Conservation (phyloP, 2,113 vertebrate species). For the Rhipidura dahli region DNA sequence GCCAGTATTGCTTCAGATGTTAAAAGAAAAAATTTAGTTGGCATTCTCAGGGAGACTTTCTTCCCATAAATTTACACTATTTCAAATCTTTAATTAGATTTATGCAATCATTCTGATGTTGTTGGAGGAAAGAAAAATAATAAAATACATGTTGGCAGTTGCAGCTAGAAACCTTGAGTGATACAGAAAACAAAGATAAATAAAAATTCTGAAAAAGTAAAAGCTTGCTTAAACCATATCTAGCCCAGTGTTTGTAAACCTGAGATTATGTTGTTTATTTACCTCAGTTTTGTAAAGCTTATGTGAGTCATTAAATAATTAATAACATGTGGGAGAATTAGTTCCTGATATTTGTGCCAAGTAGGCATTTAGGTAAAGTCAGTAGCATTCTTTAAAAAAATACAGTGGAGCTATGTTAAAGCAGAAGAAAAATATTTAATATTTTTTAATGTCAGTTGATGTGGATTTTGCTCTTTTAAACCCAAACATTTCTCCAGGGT, state of each 20-base stretch:
- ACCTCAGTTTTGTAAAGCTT: not conserved
- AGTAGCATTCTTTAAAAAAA: not conserved
- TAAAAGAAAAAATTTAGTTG: not conserved
- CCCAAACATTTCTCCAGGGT: not conserved
- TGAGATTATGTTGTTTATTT: not conserved
- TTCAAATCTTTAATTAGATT: not conserved
- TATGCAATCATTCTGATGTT: not conserved
- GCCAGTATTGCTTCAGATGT: not conserved
- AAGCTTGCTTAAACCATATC: not conserved
- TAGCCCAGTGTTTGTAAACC: not conserved
- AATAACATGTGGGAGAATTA: not conserved
- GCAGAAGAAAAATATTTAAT: not conserved
- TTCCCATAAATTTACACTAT: not conserved
- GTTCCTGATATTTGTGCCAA: not conserved
- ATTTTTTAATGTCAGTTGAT: not conserved
- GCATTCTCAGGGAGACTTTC: not conserved
- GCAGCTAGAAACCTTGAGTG: not conserved
- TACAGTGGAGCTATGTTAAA: not conserved
- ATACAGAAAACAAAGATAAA: not conserved
- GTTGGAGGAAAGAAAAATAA: not conserved
- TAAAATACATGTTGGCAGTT: not conserved
- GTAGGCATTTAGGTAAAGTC: not conserved
- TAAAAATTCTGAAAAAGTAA: not conserved
- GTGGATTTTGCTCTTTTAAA: not conserved
- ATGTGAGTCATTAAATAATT: constrained; percentile 2